phyloP scores from a whole-genome alignment of 2,797 vertebrate species.

The Periophthalmus magnuspinnatus region DNA sequence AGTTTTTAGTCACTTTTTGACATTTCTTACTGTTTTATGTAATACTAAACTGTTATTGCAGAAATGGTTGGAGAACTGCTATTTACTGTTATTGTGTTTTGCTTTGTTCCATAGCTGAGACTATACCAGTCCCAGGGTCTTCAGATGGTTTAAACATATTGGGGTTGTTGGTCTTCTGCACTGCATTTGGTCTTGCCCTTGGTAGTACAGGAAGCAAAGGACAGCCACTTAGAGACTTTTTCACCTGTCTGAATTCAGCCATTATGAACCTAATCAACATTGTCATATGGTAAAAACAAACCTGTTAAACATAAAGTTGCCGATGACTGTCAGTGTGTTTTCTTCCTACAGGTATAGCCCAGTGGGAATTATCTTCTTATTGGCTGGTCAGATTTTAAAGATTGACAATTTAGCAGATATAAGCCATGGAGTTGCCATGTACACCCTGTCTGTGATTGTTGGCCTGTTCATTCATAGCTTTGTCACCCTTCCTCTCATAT shows the following conservation, averaged over 20 bases:
- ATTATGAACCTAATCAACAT: conserved; percentile 83
- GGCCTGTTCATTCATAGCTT: conserved; percentile 82
- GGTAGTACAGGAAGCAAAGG: conserved; percentile 28
- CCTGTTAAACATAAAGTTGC: neutral
- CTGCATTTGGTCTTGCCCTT: conserved; percentile 57
- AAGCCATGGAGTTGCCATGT: conserved; percentile 82
- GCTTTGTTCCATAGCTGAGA: neutral
- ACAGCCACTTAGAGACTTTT: conserved; percentile 84
- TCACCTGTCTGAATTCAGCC: conserved; percentile 84
- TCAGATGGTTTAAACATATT: conserved; percentile 81
- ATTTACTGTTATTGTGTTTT: neutral
- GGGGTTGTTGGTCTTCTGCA: conserved; percentile 78
- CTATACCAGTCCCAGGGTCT: conserved; percentile 72
- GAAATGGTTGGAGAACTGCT: neutral
- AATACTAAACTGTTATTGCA: neutral
- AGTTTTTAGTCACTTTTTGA: no score
- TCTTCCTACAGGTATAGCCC: conserved; percentile 66
- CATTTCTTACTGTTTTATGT: no score
- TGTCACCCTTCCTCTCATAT: conserved; percentile 81
- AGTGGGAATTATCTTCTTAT: conserved; percentile 83
- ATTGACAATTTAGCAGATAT: conserved; percentile 80
- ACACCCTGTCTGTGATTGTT: conserved; percentile 80
- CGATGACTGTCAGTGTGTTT: neutral
- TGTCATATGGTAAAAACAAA: conserved; percentile 79
- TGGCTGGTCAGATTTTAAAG: conserved; percentile 85